phyloP scores from a whole-genome alignment of 1,140 invertebrate species.

The Tetragonula clypearis region DNA sequence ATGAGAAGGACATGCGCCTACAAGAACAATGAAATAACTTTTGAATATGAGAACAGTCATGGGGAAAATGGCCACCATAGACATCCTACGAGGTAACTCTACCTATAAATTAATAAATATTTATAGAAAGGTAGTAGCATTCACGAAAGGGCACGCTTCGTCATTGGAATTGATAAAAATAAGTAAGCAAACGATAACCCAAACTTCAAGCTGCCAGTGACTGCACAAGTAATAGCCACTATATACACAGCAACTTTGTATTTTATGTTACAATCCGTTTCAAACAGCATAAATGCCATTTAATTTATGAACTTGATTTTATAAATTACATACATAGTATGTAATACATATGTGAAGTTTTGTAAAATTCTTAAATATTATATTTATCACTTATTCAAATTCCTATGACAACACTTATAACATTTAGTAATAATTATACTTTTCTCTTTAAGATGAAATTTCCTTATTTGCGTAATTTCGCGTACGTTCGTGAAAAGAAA shows the following conservation, averaged over 20 bases:
- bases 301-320: too few species aligned
- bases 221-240: constrained; percentile 75
- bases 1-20: constrained; percentile 33
- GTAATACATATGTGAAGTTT: too few species aligned
- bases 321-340: too few species aligned
- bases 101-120: neutral
- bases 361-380: too few species aligned
- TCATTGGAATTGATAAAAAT: neutral
- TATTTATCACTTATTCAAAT: too few species aligned
- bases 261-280: too few species aligned
- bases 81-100: constrained; percentile 22
- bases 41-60: neutral
- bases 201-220: constrained; percentile 79
- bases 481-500: too few species aligned
- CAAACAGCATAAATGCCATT: too few species aligned
- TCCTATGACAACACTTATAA: too few species aligned
- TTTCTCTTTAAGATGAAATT: neutral
- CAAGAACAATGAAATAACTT: neutral
- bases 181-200: constrained; percentile 67
- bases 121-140: neutral
- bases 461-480: neutral
- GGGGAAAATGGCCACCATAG: neutral
- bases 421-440: too few species aligned
- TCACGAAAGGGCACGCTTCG: neutral
- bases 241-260: constrained; percentile 63